Conservation (phyloP, 23 tunicate species). For the Aplidium turbinatum region DNA sequence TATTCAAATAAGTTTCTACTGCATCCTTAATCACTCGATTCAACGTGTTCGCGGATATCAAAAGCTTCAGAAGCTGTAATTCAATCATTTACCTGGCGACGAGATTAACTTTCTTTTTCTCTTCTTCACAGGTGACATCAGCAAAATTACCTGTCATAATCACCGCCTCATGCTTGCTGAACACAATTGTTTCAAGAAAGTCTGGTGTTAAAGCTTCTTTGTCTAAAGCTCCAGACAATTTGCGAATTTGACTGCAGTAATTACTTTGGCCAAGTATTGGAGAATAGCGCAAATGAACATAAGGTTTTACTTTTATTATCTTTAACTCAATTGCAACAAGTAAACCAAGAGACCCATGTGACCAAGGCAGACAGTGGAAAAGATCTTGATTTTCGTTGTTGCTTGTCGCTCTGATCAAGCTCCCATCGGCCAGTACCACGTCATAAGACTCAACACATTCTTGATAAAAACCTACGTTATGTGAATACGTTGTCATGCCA, state of each 20-base stretch:
- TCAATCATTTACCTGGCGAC: slow-evolving; percentile 48
- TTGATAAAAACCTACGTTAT: slow-evolving; percentile 73
- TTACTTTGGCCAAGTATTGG: slow-evolving; percentile 72
- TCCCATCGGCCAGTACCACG: slow-evolving; percentile 61
- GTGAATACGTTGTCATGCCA: slow-evolving; percentile 91
- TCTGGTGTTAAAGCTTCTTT: slow-evolving; percentile 59
- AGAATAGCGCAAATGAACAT: slow-evolving; percentile 62
- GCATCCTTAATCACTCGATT: no score
- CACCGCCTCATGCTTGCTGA: slow-evolving; percentile 60
- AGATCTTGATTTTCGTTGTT: slow-evolving; percentile 64
- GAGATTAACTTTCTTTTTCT: slow-evolving; percentile 47
- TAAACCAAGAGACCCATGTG: slow-evolving; percentile 85
- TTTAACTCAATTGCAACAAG: slow-evolving; percentile 74
- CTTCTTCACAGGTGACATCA: slow-evolving; percentile 34
- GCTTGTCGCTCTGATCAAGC: slow-evolving; percentile 45
- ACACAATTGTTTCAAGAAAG: slow-evolving; percentile 74
- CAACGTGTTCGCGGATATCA: no score
- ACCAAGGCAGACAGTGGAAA: slow-evolving; percentile 78
- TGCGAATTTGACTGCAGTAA: slow-evolving; percentile 68
- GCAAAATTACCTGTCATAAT: slow-evolving; percentile 81
- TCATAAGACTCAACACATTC: slow-evolving; percentile 79
- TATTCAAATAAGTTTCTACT: no score
- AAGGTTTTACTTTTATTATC: slow-evolving; percentile 66
- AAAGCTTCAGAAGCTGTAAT: no score
- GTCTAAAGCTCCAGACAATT: slow-evolving; percentile 70